Conservation (phyloP, 1,140 invertebrate species). For the Macrotrachela quadricornifera region DNA sequence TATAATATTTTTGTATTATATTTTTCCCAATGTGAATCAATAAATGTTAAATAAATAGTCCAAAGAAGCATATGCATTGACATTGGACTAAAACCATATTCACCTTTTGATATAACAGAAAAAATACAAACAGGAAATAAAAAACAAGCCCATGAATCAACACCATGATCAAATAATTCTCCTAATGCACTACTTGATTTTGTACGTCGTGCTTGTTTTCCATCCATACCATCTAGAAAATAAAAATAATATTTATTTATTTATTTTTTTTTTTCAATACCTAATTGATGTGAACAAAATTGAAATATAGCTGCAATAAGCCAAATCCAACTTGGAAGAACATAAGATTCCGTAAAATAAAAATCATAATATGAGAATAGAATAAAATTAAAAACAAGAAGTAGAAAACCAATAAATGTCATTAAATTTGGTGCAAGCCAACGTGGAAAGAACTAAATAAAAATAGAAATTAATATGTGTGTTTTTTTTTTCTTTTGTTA, state of each 20-base stretch:
- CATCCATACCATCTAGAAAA: conserved; percentile 33
- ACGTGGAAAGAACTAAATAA: conserved; percentile 18
- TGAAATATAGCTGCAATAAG: conserved; percentile 58
- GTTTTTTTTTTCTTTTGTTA: too few relatives aligned
- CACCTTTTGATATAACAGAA: conserved; percentile 53
- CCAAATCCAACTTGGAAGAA: conserved; percentile 59
- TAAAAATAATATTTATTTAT: too few relatives aligned
- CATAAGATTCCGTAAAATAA: conserved; percentile 17
- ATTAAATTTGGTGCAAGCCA: conserved; percentile 30
- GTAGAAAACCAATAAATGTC: conserved; percentile 24
- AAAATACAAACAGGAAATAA: conserved; percentile 74
- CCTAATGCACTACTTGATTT: conserved; percentile 32
- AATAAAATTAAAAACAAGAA: conserved; percentile 35
- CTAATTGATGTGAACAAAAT: conserved; percentile 79
- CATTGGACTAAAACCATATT: conserved; percentile 10
- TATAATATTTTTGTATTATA: conserved; percentile 86
- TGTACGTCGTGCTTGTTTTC: conserved; percentile 35
- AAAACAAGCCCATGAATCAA: conserved; percentile 56
- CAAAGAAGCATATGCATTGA: conserved; percentile 9
- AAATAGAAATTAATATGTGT: too few relatives aligned
- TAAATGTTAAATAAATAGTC: conserved; percentile 54
- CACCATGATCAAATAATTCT: conserved; percentile 34
- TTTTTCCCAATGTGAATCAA: conserved; percentile 86
- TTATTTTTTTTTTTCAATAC: conserved; percentile 33
- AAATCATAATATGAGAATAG: conserved; percentile 69